Evolutionary conservation across 2,797 vertebrate species (phyloP), one percentile per base, ranked within the genome.

Genomic region (Falco naumanni): DNA sequence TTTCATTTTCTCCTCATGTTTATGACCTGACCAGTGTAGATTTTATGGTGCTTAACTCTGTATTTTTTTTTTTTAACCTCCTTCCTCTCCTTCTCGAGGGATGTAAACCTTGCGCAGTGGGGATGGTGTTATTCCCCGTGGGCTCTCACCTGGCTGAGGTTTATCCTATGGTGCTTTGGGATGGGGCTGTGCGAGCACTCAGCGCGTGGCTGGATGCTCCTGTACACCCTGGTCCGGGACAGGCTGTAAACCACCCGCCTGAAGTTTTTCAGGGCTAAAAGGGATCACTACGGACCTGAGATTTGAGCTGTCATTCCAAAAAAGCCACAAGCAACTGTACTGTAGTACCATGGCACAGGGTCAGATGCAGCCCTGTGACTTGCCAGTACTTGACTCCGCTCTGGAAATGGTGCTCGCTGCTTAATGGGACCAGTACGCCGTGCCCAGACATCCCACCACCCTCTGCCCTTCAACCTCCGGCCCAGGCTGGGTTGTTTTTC

Each of bases 41-140:
- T 92, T 95, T 96, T 87, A 95, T 53, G 98, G 98, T 98, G 98
- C 97, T 98, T 95, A 96, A 75, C 89, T 95, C 90, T 68, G 12
- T 92, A 47, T 45, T 45, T 45, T 45, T 45, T 45, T 41, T 47
- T 93, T 95, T 74, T 80, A 92, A 84, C 94, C 90, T 93, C 91
- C 81, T 90, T 77, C 68, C 80, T 83, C 34, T 19, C 33, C 50
- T 25, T 63, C 20, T 17, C 19, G 16, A 17, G 26, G 80, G 94
- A 64, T n/a, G 79, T 34, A 91, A 94, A 65, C 82, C 72, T 71
- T 31, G 41, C 7, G 3, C 17, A 37, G 57, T 5, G 34, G 76
- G 82, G 69, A 51, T 0, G 10, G 83, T 3, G 28, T 51, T 61
- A n/a, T 43, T 91, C 75, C 88, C 66, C 24, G 71, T 14, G 71